A percentile compares a stretch with the other conserved stretches of the same genome.
These are phyloP conservation scores for Bubo bubo DNA, from an alignment of 2,113 vertebrate genomes.

Conservation along the genomic window DNA sequence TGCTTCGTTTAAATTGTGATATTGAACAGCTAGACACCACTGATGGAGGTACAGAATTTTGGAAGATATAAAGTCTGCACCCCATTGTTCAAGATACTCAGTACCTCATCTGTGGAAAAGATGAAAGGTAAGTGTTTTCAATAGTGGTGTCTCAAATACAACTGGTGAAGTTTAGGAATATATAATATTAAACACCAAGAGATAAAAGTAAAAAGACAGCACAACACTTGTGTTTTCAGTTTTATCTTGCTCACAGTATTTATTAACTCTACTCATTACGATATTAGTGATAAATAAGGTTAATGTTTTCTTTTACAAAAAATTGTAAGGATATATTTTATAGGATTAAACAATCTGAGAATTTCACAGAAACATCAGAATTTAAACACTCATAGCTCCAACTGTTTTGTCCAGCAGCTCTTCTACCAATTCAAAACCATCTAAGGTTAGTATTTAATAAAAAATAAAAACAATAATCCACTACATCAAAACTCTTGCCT, in stretches of 20 bases:
- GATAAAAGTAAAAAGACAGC: slow-evolving; percentile 28
- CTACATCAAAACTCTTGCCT: background rate
- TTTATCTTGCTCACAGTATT: slow-evolving; percentile 65
- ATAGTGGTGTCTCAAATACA: background rate
- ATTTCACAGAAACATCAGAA: slow-evolving; percentile 79
- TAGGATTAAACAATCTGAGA: slow-evolving; percentile 72
- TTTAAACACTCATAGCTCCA: slow-evolving; percentile 65
- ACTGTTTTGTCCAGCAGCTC: slow-evolving; percentile 47
- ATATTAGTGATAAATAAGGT: slow-evolving; percentile 73
- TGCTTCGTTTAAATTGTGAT: background rate
- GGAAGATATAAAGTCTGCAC: background rate
- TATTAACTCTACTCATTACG: slow-evolving; percentile 65
- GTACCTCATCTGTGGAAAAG: background rate
- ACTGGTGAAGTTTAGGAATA: background rate
- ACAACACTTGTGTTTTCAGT: slow-evolving; percentile 30
- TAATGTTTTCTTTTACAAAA: slow-evolving; percentile 71
- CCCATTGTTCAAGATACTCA: background rate
- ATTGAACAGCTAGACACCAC: background rate
- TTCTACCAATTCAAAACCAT: slow-evolving; percentile 42
- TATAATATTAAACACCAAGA: slow-evolving; percentile 35
- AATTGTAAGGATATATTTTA: slow-evolving; percentile 64
- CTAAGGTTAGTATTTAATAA: slow-evolving; percentile 52
- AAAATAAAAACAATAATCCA: slow-evolving; percentile 6
- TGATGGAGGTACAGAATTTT: background rate
- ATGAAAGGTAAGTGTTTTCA: background rate